A percentile compares a stretch with the other conserved stretches of the same genome.
Conservation (phyloP, 2,113 vertebrate genomes). For the Caloenas nicobarica region DNA sequence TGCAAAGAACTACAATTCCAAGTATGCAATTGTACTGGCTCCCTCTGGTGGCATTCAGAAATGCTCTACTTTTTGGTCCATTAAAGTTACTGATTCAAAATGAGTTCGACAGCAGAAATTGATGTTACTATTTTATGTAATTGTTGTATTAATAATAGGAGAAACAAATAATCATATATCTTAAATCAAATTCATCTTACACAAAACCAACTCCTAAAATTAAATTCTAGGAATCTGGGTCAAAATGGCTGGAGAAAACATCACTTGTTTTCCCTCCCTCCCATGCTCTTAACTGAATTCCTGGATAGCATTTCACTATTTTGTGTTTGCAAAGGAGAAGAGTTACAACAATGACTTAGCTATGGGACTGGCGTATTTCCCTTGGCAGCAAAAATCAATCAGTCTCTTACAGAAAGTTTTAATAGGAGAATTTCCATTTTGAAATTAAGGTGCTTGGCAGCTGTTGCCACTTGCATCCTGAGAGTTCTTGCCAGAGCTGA, state of each 20-base stretch:
- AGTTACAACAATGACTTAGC: not conserved
- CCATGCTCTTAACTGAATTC: not conserved
- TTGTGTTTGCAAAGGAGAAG: not conserved
- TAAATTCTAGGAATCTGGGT: not conserved
- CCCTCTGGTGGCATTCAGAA: constrained; percentile 50
- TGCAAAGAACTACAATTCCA: not conserved
- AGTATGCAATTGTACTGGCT: not conserved
- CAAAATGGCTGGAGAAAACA: not conserved
- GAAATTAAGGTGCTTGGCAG: not conserved
- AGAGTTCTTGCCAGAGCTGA: not conserved
- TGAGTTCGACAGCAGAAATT: not conserved
- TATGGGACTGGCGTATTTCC: not conserved
- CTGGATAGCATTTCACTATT: not conserved
- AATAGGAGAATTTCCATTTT: not conserved
- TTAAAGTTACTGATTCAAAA: not conserved
- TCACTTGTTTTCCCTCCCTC: not conserved
- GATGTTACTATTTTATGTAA: not conserved
- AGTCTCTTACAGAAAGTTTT: not conserved
- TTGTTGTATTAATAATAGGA: not conserved
- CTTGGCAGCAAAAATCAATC: not conserved
- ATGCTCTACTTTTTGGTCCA: not conserved
- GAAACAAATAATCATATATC: not conserved
- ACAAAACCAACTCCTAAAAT: not conserved
- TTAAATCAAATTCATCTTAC: not conserved
- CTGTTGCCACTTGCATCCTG: not conserved